Evolutionary conservation across 2,888 invertebrate species (phyloP).

Genomic region (Punctoribates punctum): DNA sequence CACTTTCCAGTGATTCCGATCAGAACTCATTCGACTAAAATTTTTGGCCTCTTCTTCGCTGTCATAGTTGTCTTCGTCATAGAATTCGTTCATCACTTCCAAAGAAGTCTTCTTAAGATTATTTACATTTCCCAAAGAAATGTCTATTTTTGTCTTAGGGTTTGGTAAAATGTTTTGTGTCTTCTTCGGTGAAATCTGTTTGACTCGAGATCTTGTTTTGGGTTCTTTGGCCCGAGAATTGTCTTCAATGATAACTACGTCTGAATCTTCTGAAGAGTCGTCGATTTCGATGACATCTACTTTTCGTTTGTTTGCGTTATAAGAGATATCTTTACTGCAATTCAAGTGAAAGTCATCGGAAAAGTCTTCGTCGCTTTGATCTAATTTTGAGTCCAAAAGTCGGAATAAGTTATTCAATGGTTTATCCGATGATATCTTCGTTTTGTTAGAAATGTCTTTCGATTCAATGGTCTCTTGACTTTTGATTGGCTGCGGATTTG

Average conservation of each 20-base stretch:
- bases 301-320: background rate
- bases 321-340: background rate
- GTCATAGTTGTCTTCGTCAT: slow-evolving; percentile 27
- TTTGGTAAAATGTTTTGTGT: background rate
- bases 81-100: slow-evolving; percentile 5
- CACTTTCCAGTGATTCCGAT: background rate
- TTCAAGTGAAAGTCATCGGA: background rate
- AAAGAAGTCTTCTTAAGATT: background rate
- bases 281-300: slow-evolving; percentile 19
- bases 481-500: too few relatives aligned
- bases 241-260: slow-evolving; percentile 19
- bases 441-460: background rate
- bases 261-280: slow-evolving; percentile 17
- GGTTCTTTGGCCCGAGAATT: background rate
- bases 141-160: background rate
- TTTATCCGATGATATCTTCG: background rate
- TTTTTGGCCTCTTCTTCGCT: background rate
- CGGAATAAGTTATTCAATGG: background rate
- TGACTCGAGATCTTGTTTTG: background rate
- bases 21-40: background rate
- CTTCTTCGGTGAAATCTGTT: background rate
- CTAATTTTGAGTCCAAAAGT: slow-evolving; percentile 4
- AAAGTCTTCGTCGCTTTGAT: background rate
- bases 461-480: background rate
- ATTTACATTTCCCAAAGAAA: slow-evolving; percentile 25